Base-by-base conservation (phyloP, 2,797 vertebrate genomes). In the Chelon labrosus region DNA sequence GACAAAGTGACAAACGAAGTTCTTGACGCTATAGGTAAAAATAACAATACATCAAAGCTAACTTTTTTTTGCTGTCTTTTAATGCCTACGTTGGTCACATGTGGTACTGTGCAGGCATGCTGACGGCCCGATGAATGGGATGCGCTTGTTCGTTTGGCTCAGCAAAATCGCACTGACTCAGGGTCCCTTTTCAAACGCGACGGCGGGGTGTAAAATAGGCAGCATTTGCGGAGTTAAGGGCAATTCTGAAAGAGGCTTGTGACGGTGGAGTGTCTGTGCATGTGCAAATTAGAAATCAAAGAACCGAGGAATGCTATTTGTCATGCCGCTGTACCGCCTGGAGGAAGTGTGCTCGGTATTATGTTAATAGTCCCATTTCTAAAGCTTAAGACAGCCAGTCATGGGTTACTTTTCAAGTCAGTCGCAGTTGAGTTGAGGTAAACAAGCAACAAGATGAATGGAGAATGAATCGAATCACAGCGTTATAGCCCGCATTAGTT, bases 271-370 rank as follows among this genome's bases (percentile, higher is more conserved):
- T 70, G 39, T 82, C 41, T 67, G 64, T 65, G 58, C 59, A 10
- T 65, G 35, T 57, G 52, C 39, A 81, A 83, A 80, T 75, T 64
- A 61, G 60, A 73, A 83, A 70, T 63, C 51, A 78, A 76, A 85
- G 54, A 62, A 60, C 2, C 6, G 7, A 72, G 20, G 39, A 67
- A 68, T 65, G 20, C n/a, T 54, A 61, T 83, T 76, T 80, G 67
- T 81, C 79, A 74, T 70, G 79, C 62, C 76, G 68, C 64, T 76
- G 60, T 69, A 59, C 17, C 35, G 82, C 79, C 68, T 42, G 35
- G 25, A 80, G 84, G 65, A 42, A 61, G 65, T 55, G 51, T 20
- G 39, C 66, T 52, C 22, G 49, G 49, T 47, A 14, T 71, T 59
- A 59, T 82, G 46, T 65, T 50, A 56, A 82, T 74, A 57, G 49